Evolutionary conservation across 2,888 invertebrate genomes (phyloP), one percentile per base, ranked within the genome.

Genomic region (Melieria crassipennis): DNA sequence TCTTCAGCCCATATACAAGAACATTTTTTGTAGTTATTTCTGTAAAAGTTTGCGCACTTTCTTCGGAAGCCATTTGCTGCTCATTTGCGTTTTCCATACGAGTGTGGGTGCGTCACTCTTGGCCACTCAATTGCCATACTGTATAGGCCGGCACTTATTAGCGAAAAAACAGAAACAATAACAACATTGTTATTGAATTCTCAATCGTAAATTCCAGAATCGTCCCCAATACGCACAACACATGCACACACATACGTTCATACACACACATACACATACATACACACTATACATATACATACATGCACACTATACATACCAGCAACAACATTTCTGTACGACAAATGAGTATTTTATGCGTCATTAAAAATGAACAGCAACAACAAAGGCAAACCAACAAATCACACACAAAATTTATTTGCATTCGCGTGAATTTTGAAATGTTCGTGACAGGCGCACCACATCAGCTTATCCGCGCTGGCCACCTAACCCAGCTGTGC

Each of bases 401-500:
- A n/a, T 47, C 16, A 63, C 47, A 46, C 63, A 56, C 42, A 43
- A 56, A 55, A 63, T 69, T 56, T 63, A 69, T 69, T 62, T 63
- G 69, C 69, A 69, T 69, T 30, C n/a, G 55, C 30, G 48, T 46
- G 64, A 64, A 67, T 71, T 71, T 67, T 61, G 65, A 67, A 71
- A 65, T 60, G 48, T 71, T 71, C 71, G 71, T 71, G 71, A 71
- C 71, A 58, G 68, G 45, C 63, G 63, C n/a, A n/a, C n/a, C n/a
- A n/a, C n/a, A n/a, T n/a, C n/a, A n/a, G n/a, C n/a, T n/a, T n/a
- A n/a, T n/a, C n/a, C n/a, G n/a, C 50, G 7, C 42, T 9, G 45
- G 4, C 4, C 58, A 58, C 5, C 5, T 16, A 60, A 60, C 48
- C 30, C 16, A 48, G 50, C 48, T 42, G 57, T 66, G 50, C 42